A percentile compares a stretch with the other conserved stretches of the same genome.
Conservation (phyloP, 2,113 vertebrate genomes). For the Aphyosemion australe region DNA sequence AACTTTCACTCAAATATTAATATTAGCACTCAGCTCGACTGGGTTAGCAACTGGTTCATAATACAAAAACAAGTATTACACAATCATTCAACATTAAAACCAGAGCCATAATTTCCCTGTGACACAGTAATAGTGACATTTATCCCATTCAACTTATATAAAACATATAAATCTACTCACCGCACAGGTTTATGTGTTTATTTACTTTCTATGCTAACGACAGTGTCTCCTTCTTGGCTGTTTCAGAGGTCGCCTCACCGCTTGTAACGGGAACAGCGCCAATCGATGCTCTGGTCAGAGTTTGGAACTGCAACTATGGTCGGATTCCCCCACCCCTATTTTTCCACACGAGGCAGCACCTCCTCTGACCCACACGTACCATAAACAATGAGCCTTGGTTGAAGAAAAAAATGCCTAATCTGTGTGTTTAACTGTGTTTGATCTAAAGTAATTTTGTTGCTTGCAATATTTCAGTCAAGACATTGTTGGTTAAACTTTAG, state of each 20-base stretch:
- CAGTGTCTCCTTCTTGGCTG: conserved; percentile 17
- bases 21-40: too few relatives aligned
- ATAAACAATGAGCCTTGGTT: too few relatives aligned
- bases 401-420: too few relatives aligned
- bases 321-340: too few relatives aligned
- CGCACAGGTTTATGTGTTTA: not conserved
- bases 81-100: too few relatives aligned
- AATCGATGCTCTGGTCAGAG: not conserved
- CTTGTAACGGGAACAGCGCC: not conserved
- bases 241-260: accelerated
- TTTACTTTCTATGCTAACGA: conserved; percentile 6
- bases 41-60: not conserved
- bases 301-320: not conserved
- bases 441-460: too few relatives aligned
- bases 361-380: too few relatives aligned
- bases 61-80: not conserved
- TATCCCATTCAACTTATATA: accelerated
- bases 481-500: too few relatives aligned
- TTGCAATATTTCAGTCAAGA: too few relatives aligned
- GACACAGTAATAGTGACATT: accelerated
- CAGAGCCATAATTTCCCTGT: not conserved
- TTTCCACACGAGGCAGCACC: too few relatives aligned
- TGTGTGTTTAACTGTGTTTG: too few relatives aligned
- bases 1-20: too few relatives aligned
- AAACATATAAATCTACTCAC: not conserved